Evolutionary conservation across 2,113 vertebrate species (phyloP).

Genomic region (Nesoenas mayeri): DNA sequence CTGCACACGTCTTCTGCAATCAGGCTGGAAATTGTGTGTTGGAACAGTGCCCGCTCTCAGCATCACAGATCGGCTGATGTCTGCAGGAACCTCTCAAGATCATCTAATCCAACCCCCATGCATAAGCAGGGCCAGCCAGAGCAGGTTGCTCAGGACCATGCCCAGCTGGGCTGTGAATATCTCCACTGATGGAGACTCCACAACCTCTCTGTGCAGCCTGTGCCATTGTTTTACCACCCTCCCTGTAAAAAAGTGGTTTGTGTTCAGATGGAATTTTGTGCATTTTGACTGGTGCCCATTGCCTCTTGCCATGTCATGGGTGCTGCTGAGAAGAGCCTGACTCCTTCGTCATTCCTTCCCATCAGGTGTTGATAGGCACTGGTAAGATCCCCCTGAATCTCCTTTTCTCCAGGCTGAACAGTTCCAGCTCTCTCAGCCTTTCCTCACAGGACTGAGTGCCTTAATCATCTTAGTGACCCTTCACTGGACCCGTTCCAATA

Average conservation of each 20-base stretch:
- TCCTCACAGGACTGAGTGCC: not conserved
- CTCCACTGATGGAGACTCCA: not conserved
- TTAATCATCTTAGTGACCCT: not conserved
- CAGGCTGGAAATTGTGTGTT: not conserved
- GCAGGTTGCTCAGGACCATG: not conserved
- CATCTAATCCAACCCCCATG: not conserved
- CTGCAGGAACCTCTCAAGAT: not conserved
- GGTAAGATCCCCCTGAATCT: not conserved
- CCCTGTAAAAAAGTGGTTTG: not conserved
- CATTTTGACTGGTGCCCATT: not conserved
- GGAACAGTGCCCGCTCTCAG: not conserved
- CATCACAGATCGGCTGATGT: not conserved
- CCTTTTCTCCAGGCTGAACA: not conserved
- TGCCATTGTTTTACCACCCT: not conserved
- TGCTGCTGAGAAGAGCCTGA: no score
- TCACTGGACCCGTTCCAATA: fast-evolving
- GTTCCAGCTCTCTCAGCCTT: not conserved
- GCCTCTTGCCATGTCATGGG: no score
- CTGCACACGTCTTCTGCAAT: not conserved
- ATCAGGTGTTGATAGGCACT: not conserved
- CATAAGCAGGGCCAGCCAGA: not conserved
- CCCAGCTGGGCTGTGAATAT: not conserved
- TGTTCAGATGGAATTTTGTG: not conserved
- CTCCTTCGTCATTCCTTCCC: not conserved
- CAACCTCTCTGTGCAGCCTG: not conserved